phyloP scores from a whole-genome alignment of 2,888 invertebrate species.

The Chirona hameri region DNA sequence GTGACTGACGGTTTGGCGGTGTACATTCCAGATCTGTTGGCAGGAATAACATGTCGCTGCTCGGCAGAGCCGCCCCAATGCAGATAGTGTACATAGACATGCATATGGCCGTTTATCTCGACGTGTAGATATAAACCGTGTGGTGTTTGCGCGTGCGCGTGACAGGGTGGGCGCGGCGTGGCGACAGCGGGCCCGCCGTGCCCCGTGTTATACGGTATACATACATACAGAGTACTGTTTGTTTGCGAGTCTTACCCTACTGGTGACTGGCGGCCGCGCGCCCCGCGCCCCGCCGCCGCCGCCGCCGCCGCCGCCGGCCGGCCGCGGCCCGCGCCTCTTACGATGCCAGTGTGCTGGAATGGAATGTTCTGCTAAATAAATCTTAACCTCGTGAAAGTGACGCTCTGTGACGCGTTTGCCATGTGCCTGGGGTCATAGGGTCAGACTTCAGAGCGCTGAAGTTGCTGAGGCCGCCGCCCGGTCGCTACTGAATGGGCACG shows the following conservation, averaged over 20 bases:
- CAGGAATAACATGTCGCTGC: background rate
- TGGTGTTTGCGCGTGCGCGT: too few relatives aligned
- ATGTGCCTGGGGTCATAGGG: too few relatives aligned
- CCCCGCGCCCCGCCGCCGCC: background rate
- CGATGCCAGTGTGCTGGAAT: conserved; percentile 26
- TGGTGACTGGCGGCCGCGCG: background rate
- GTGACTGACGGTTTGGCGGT: background rate
- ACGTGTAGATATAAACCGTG: conserved; percentile 11
- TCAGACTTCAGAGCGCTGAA: too few relatives aligned
- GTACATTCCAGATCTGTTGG: conserved; percentile 25
- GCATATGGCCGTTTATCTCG: conserved; percentile 4
- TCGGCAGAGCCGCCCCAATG: background rate
- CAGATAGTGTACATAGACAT: conserved; percentile 3
- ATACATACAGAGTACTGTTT: background rate
- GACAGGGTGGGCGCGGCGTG: background rate
- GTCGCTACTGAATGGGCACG: too few relatives aligned
- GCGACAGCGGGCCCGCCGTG: background rate
- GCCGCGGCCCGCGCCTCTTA: background rate
- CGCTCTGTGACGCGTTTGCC: background rate
- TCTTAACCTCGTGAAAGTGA: conserved; percentile 9
- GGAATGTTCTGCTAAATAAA: conserved; percentile 28
- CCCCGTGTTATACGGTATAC: background rate
- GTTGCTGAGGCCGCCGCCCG: too few relatives aligned
- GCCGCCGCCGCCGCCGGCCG: background rate
- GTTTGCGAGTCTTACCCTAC: background rate